Conservation (phyloP, 2,113 vertebrate species). For the Cichladusa arquata region DNA sequence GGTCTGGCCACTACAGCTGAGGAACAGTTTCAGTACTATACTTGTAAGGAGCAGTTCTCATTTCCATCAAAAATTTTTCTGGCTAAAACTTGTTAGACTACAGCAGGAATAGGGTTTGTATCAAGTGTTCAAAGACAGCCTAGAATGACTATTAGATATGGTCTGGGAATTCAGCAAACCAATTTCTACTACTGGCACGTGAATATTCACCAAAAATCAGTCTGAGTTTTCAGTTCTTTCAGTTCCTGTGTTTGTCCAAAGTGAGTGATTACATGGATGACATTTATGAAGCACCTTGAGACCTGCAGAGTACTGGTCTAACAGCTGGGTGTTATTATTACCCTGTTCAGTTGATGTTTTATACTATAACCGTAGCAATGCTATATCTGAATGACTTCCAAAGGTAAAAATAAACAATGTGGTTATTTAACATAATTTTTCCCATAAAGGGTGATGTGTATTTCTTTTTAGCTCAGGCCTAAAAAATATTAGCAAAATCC, state of each 20-base stretch:
- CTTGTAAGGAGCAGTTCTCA: neutral
- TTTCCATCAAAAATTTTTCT: neutral
- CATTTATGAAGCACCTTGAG: slow-evolving; percentile 35
- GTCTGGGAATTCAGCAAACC: neutral
- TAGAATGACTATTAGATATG: neutral
- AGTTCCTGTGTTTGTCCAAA: neutral
- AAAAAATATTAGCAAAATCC: slow-evolving; percentile 24
- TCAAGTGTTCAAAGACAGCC: neutral
- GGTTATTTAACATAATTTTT: slow-evolving; percentile 33
- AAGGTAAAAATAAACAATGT: slow-evolving; percentile 47
- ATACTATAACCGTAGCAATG: slow-evolving; percentile 9
- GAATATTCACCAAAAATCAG: neutral
- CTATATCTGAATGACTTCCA: slow-evolving; percentile 23
- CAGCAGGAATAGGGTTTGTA: neutral
- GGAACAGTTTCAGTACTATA: neutral
- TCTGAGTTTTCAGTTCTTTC: neutral
- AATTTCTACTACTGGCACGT: neutral
- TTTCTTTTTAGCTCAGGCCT: slow-evolving; percentile 30
- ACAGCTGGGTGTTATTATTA: slow-evolving; percentile 46
- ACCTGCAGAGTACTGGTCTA: neutral
- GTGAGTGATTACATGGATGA: neutral
- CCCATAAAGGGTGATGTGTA: neutral
- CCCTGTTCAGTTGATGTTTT: neutral
- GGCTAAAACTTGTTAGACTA: neutral
- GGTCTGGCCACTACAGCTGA: neutral